phyloP scores from a whole-genome alignment of 2,888 invertebrate genomes.

The Eurytoma adleriae region DNA sequence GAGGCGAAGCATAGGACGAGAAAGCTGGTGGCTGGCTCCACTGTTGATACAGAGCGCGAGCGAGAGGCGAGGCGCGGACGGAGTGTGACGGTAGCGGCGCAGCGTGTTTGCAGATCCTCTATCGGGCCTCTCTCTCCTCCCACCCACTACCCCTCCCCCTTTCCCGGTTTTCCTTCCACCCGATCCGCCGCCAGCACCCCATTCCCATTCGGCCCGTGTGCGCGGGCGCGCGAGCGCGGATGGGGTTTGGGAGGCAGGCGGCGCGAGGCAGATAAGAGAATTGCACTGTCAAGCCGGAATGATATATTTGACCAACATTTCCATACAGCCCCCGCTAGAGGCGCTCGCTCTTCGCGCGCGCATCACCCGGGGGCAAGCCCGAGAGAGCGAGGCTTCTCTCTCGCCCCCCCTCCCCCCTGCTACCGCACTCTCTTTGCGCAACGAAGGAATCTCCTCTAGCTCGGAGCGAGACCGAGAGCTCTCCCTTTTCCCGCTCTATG shows the following conservation, averaged over 20 bases:
- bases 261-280: constrained; percentile 84
- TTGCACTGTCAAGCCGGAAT: constrained; percentile 93
- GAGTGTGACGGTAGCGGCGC: constrained; percentile 58
- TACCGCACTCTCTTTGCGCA: constrained; percentile 37
- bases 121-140: constrained; percentile 77
- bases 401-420: constrained; percentile 63
- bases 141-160: not conserved
- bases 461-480: constrained; percentile 34
- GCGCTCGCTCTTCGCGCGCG: constrained; percentile 60
- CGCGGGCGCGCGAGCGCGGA: constrained; percentile 56
- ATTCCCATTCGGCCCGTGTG: constrained; percentile 58
- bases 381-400: constrained; percentile 53
- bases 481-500: constrained; percentile 21
- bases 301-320: constrained; percentile 89
- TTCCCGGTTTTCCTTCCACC: constrained; percentile 68
- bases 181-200: constrained; percentile 68
- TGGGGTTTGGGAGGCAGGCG: constrained; percentile 57
- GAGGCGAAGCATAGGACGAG: constrained; percentile 59
- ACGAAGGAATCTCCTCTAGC: constrained; percentile 38
- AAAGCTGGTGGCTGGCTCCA: constrained; percentile 58
- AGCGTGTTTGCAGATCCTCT: constrained; percentile 69
- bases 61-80: constrained; percentile 64
- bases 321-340: constrained; percentile 57
- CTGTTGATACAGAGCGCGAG: constrained; percentile 30
- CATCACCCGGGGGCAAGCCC: constrained; percentile 56